phyloP scores from a whole-genome alignment of 2,797 vertebrate genomes.

The Cephalopachus bancanus region DNA sequence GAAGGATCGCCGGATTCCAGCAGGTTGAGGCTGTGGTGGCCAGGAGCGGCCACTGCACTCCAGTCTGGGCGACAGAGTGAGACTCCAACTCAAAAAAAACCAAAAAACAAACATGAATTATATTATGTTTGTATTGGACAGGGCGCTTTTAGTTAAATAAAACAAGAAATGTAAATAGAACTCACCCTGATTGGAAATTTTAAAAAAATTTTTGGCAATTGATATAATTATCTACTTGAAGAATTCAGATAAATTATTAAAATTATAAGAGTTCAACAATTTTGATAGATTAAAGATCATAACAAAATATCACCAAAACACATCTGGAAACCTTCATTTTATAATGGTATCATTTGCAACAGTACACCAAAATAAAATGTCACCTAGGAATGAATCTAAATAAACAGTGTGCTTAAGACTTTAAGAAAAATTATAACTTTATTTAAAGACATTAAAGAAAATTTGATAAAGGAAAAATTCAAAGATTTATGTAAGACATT shows the following conservation, averaged over 20 bases:
- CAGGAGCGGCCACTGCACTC: too few species aligned
- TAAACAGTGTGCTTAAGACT: not conserved
- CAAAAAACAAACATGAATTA: too few species aligned
- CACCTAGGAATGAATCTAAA: not conserved
- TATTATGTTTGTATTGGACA: not conserved
- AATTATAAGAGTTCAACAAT: not conserved
- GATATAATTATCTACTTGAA: not conserved
- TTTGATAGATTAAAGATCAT: not conserved
- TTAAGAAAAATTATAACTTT: not conserved
- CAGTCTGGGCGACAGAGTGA: too few species aligned
- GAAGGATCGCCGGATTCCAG: too few species aligned
- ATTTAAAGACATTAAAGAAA: not conserved
- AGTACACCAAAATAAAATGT: too few species aligned
- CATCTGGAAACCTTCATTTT: not conserved
- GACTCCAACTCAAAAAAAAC: too few species aligned
- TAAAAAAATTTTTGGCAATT: not conserved
- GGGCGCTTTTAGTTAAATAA: not conserved
- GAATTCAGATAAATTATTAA: not conserved
- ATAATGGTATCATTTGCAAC: not conserved
- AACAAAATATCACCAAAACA: not conserved
- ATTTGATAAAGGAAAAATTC: not conserved
- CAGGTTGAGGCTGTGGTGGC: too few species aligned
- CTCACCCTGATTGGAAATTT: not conserved
- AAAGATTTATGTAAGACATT: not conserved
- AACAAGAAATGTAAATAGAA: not conserved